These are phyloP conservation scores for Suricata suricatta DNA, from an alignment of 2,113 vertebrate species.

Conservation along the genomic window DNA sequence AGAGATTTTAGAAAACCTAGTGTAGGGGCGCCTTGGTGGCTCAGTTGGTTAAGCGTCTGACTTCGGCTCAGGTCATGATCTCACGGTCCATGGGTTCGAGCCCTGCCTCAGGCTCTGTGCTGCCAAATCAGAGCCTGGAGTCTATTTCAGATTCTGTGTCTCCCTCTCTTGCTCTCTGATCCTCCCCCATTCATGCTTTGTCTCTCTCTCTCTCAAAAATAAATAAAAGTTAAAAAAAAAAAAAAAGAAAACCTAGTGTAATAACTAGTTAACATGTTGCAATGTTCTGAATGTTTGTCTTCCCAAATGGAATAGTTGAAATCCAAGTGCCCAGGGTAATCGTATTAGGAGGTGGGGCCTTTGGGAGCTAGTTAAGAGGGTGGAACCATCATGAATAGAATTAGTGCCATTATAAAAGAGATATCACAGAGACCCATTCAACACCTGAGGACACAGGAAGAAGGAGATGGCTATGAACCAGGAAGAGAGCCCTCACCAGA, in stretches of 20 bases:
- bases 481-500: not conserved
- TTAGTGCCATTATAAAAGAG: not conserved
- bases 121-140: too few relatives aligned
- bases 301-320: not conserved
- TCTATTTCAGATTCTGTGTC: too few relatives aligned
- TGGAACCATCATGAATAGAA: not conserved
- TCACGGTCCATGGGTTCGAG: too few relatives aligned
- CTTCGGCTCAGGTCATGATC: too few relatives aligned
- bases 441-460: not conserved
- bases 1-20: not conserved
- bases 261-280: not conserved
- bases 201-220: too few relatives aligned
- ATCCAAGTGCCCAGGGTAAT: not conserved
- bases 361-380: not conserved
- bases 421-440: not conserved
- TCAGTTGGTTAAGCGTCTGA: too few relatives aligned
- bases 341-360: too few relatives aligned
- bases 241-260: not conserved
- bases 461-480: not conserved
- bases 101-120: too few relatives aligned
- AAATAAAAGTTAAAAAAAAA: too few relatives aligned
- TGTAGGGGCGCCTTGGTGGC: too few relatives aligned
- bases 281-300: not conserved
- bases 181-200: too few relatives aligned
- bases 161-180: too few relatives aligned